A percentile compares a stretch with the other conserved stretches of the same genome.
These are phyloP conservation scores for Falco rusticolus DNA, from an alignment of 2,797 vertebrate species.

Conservation along the genomic window DNA sequence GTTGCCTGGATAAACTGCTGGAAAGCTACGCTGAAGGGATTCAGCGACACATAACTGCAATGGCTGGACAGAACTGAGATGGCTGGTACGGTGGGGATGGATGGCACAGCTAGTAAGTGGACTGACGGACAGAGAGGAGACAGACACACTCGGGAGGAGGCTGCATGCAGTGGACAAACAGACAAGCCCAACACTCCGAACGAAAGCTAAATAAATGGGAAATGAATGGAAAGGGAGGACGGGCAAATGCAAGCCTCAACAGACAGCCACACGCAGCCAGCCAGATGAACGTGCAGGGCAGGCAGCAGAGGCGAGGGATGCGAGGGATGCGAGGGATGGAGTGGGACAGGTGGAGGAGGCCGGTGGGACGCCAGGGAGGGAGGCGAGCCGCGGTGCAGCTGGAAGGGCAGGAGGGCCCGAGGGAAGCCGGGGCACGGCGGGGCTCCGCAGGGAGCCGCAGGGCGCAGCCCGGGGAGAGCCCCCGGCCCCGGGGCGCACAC, in stretches of 20 bases:
- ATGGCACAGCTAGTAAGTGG: background rate
- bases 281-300: background rate
- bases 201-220: background rate
- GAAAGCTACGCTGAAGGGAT: background rate
- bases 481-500: too few relatives aligned
- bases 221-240: background rate
- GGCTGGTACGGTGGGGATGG: background rate
- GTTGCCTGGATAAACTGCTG: conserved; percentile 1
- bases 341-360: background rate
- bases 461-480: too few relatives aligned
- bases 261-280: background rate
- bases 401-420: background rate
- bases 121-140: background rate
- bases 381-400: background rate
- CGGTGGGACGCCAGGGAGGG: background rate
- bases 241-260: background rate
- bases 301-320: background rate
- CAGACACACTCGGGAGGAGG: background rate
- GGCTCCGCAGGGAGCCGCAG: too few relatives aligned
- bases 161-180: background rate
- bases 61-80: conserved; percentile 12
- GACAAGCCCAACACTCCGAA: conserved; percentile 19
- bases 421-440: background rate
- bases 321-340: background rate
- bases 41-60: background rate